Evolutionary conservation across 2,113 vertebrate species (phyloP), one percentile per base, ranked within the genome.

Genomic region (Oreochromis niloticus): DNA sequence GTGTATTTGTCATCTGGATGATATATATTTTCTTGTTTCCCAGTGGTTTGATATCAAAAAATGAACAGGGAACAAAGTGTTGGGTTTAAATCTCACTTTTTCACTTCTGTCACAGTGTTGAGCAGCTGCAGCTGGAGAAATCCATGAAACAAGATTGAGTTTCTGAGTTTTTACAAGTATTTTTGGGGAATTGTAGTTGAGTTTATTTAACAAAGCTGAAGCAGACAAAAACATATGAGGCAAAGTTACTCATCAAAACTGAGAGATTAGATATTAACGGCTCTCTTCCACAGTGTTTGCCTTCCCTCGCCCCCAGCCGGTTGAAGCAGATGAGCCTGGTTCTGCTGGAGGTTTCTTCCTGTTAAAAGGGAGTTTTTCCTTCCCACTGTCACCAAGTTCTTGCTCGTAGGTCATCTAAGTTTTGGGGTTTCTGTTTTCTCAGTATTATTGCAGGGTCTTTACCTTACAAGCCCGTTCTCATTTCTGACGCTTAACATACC

Each of bases 211-310:
- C 11, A 24, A 43, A 71, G 66, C 66, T 71, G 22, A 27, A 73
- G 34, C 41, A 30, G 43, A 75, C 27, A 30, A 48, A 13, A 75
- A 4, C 24, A 43, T 46, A 24, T 2, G 7, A 46, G 39, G 13
- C 22, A 43, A 24, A 46, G 22, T 43, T 13, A 22, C 9, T 41
- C 11, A 41, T 39, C 8, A 41, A 6, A 54, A 4, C 39, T 41
- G 39, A 11, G 14, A 34, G 2, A 3, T 19, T 34, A 63, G 59
- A 34, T 34, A 34, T 0, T 19, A 34, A 34, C 19, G 30, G 30
- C 0, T 36, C 9, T 19, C 6, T 63, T 63, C 59, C 30, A 63
- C 30, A 19, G 30, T 0, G 30, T 19, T 34, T 36, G 3, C 6
- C 59, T 63, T 63, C 9, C 59, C 16, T 17, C 5, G 5, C 39